These are phyloP conservation scores for Eublepharis macularius DNA, from an alignment of 2,113 vertebrate species.

Conservation along the genomic window DNA sequence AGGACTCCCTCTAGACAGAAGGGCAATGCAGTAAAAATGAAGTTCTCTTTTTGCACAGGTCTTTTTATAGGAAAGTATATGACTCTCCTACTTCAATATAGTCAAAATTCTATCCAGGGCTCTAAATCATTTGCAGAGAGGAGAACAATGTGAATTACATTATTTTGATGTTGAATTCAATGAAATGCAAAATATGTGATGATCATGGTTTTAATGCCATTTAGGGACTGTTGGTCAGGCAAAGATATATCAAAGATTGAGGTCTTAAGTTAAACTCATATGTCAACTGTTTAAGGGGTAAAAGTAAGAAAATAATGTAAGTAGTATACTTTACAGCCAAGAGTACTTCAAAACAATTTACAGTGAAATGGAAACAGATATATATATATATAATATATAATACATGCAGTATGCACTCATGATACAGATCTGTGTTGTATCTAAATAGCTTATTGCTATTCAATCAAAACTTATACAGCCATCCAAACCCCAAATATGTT, in stretches of 20 bases:
- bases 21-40: conserved; percentile 43
- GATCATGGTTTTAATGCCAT: conserved; percentile 48
- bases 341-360: not conserved
- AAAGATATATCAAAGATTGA: conserved; percentile 38
- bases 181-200: conserved; percentile 48
- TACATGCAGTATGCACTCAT: not conserved
- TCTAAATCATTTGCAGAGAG: conserved; percentile 43
- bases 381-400: not conserved
- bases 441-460: not conserved
- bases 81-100: conserved; percentile 19
- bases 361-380: not conserved
- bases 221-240: conserved; percentile 48
- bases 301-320: not conserved
- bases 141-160: not conserved
- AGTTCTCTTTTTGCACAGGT: conserved; percentile 51
- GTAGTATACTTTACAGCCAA: not conserved
- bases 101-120: conserved; percentile 15
- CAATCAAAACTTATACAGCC: conserved; percentile 9
- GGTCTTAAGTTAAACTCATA: conserved; percentile 17
- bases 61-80: conserved; percentile 47
- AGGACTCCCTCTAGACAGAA: conserved; percentile 65
- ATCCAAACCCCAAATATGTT: not conserved
- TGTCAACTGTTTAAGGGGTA: conserved; percentile 23
- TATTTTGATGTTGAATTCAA: conserved; percentile 44
- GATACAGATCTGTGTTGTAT: conserved; percentile 1